phyloP scores from a whole-genome alignment of 2,113 vertebrate genomes.

The Clarias macrocephalus region DNA sequence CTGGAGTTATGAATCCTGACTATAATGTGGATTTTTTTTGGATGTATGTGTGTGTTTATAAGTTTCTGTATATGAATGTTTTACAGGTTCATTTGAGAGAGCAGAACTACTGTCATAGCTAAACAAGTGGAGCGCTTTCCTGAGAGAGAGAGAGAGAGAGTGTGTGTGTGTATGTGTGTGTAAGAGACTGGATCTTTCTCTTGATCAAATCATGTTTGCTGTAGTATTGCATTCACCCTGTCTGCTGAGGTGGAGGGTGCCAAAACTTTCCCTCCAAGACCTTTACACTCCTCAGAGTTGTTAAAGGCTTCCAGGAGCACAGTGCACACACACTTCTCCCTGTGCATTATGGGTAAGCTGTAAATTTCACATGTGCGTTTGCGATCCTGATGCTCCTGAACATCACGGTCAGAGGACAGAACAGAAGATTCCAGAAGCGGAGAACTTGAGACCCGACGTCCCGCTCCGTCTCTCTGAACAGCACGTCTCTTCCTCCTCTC shows the following conservation, averaged over 20 bases:
- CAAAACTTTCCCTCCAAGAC: neutral
- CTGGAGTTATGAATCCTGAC: constrained; percentile 77
- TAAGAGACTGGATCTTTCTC: constrained; percentile 43
- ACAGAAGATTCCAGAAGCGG: neutral
- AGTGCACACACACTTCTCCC: neutral
- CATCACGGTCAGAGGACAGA: neutral
- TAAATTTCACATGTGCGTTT: neutral
- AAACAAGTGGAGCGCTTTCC: constrained; percentile 53
- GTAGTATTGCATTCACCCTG: neutral
- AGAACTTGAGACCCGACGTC: neutral
- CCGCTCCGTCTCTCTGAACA: constrained; percentile 23
- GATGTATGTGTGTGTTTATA: constrained; percentile 33
- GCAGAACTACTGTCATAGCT: constrained; percentile 78
- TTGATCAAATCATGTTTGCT: neutral
- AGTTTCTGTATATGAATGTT: constrained; percentile 73
- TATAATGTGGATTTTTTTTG: constrained; percentile 57
- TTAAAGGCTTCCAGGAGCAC: neutral
- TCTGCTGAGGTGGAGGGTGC: neutral
- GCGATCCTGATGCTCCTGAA: neutral
- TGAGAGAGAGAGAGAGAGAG: constrained; percentile 45
- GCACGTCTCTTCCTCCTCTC: constrained; percentile 34
- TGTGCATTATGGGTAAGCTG: neutral
- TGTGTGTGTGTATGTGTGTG: constrained; percentile 51
- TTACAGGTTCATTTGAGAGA: constrained; percentile 59
- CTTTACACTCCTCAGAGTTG: neutral